Evolutionary conservation across 2,797 vertebrate species (phyloP), one percentile per base, ranked within the genome.

Genomic region (Pipistrellus pipistrellus): DNA sequence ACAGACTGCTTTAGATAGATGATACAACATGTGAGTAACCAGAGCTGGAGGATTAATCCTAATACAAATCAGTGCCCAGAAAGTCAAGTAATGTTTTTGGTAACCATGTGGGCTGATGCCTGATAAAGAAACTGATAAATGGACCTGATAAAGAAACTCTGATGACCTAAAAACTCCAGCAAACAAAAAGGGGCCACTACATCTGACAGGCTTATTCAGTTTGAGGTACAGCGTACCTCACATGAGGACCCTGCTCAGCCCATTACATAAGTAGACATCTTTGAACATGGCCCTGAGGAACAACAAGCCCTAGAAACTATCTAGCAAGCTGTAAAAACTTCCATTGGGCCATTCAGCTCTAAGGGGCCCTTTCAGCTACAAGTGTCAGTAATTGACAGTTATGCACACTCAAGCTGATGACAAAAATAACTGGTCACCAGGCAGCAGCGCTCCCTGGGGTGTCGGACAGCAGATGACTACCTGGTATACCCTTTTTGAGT

Each of bases 321-420:
- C 41, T 32, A 71, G 8, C 3, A 88, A 92, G 15, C 68, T 91
- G 10, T 76, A 80, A 4, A 69, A 68, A 59, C 35, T 93, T 85
- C 59, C 20, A 88, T 90, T 46, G 5, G 51, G 59, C 25, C 57
- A 38, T 27, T 92, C 23, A 78, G 32, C 23, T 48, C 57, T 82
- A 71, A 75, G 66, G 23, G 46, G 8, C 38, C 51, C 27, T 82
- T 93, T 77, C 44, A 88, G 41, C 53, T 73, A 46, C 9, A 94
- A 77, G 48, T 88, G 15, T 85, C 83, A 88, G n/a, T 77, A 69
- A 88, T 14, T 76, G 38, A 88, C 18, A 91, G 13, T 80, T 94
- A 81, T 32, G 20, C 46, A 93, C 32, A 72, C 12, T 72, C n/a
- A 51, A 71, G 46, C 21, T 53, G 57, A 8, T 89, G 90, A 88